Conservation (phyloP, 2,797 vertebrate species). For the Remorina albescens region DNA sequence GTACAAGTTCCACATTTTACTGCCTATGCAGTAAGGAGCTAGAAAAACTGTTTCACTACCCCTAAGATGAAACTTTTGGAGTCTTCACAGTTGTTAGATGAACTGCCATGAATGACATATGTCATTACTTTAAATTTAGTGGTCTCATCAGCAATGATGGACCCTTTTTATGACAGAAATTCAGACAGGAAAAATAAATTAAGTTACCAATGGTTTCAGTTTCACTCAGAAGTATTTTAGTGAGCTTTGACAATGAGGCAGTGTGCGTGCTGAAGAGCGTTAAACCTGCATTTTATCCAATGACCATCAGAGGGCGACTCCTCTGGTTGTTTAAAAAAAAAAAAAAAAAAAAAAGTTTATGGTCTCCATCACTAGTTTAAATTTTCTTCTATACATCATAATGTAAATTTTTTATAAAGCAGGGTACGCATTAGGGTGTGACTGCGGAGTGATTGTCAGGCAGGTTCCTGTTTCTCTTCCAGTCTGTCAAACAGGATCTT, state of each 20-base stretch:
- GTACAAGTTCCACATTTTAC: conserved; percentile 54
- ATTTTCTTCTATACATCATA: no score
- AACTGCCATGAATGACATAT: conserved; percentile 18
- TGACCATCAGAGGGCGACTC: no score
- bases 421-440: no score
- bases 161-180: not conserved
- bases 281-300: no score
- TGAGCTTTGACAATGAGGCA: not conserved
- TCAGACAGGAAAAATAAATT: conserved; percentile 3
- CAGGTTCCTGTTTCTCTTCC: no score
- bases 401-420: no score
- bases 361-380: no score
- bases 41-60: conserved; percentile 28
- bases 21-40: conserved; percentile 14
- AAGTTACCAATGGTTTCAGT: not conserved
- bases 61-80: conserved; percentile 40
- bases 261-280: not conserved
- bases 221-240: not conserved
- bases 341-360: no score
- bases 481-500: no score
- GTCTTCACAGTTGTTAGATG: conserved; percentile 11
- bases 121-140: not conserved
- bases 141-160: not conserved
- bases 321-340: no score
- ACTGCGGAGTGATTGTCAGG: no score